These are phyloP conservation scores for Enteromius anoplus DNA, from an alignment of 2,797 vertebrate species.

Conservation along the genomic window DNA sequence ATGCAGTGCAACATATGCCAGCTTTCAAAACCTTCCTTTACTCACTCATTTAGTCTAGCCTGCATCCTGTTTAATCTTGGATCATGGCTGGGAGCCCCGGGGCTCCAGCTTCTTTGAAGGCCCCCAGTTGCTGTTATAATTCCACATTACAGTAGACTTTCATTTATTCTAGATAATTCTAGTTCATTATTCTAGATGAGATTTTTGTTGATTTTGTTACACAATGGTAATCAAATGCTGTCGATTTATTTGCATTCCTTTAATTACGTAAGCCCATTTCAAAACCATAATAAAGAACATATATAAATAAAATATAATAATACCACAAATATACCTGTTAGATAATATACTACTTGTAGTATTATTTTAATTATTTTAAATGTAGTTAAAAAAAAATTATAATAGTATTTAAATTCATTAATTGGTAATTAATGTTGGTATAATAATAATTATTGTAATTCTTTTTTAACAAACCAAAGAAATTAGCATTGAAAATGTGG, in stretches of 20 bases:
- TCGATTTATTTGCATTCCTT: background rate
- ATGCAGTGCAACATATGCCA: constrained; percentile 26
- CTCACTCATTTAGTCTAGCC: constrained; percentile 65
- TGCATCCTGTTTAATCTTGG: constrained; percentile 63
- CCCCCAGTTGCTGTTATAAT: constrained; percentile 61
- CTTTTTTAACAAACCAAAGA: background rate
- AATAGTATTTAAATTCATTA: too few relatives aligned
- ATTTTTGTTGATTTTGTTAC: background rate
- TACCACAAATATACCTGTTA: background rate
- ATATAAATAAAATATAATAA: background rate
- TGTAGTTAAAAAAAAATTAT: background rate
- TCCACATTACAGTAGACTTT: background rate
- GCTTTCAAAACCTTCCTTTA: constrained; percentile 57
- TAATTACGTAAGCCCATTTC: background rate
- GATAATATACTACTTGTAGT: background rate
- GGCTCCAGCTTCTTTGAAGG: background rate
- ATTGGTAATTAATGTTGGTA: background rate
- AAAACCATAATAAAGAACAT: background rate
- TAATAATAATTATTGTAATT: background rate
- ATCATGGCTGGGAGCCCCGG: constrained; percentile 61
- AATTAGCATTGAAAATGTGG: background rate
- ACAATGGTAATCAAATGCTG: background rate
- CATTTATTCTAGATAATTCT: background rate
- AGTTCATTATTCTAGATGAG: background rate
- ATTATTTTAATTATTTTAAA: background rate